Base-by-base conservation (phyloP, 1,140 invertebrate genomes). In the Doryteuthis pealeii region DNA sequence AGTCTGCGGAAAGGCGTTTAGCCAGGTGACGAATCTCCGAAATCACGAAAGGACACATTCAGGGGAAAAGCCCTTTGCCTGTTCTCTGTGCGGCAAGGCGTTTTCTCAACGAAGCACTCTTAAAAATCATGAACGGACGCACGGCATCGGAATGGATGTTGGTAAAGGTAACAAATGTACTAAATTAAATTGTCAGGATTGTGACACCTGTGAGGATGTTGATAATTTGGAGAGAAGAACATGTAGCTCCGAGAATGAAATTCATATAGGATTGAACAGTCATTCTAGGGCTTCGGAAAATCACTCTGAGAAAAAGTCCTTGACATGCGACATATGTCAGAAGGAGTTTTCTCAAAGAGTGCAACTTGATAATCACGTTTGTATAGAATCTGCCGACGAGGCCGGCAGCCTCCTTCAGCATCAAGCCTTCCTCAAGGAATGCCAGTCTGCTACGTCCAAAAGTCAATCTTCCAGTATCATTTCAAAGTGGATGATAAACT, bases 21-120 rank as follows among this genome's bases (percentile, higher is more conserved):
- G 54, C 18, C 54, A 62, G 26, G 54, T 62, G 31, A 67, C 75
- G 15, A 75, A 71, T 28, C 70, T 79, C 0, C 73, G 70, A 58
- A 32, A 67, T 26, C 67, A 79, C 28, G 18, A 33, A 15, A 12
- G 69, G 14, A 40, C 75, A 10, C 81, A 84, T 70, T 82, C 79
- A 26, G 81, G 78, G n/a, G 79, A 80, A 68, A 76, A 79, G 45
- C 83, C 82, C 0, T 84, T 81, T 74, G 73, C 62, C 22, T 98
- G 96, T 89, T 95, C 97, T 89, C 96, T 97, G 87, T 98, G 96
- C 89, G 95, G 97, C 89, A 92, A 95, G 85, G 96, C 97, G 90
- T 99, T 99, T 89, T 99, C 96, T 43, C 97, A 99, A 89, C 91
- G 67, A 32, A 40, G 67, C 30, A 69, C 30, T 28, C 30, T 69